A percentile compares a stretch with the other conserved stretches of the same genome.
These are phyloP conservation scores for Apteryx mantelli DNA, from an alignment of 2,113 vertebrate species.

Conservation along the genomic window DNA sequence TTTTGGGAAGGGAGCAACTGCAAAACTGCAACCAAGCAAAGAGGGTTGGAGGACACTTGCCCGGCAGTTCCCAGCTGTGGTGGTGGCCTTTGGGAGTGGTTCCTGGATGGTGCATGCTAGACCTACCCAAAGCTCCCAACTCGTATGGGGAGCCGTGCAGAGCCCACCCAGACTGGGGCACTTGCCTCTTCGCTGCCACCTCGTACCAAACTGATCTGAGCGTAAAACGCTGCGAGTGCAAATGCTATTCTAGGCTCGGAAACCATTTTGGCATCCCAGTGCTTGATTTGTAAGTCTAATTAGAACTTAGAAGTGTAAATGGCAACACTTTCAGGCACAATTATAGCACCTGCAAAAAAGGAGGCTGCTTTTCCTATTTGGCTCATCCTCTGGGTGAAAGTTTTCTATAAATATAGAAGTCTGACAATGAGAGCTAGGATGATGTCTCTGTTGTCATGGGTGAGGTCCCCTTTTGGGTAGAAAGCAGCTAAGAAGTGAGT, in stretches of 20 bases:
- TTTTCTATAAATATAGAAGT: neutral
- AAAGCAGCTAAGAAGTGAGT: slow-evolving; percentile 39
- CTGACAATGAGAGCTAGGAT: neutral
- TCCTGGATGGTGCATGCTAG: neutral
- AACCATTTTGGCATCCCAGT: neutral
- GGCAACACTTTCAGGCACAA: slow-evolving; percentile 22
- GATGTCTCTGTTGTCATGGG: neutral
- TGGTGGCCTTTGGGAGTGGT: neutral
- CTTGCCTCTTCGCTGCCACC: neutral
- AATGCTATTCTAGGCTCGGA: neutral
- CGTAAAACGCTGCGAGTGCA: neutral
- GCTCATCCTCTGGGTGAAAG: neutral
- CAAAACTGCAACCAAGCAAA: neutral
- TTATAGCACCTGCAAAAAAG: slow-evolving; percentile 35
- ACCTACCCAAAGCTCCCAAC: neutral
- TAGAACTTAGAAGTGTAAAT: slow-evolving; percentile 32
- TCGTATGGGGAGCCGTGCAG: neutral
- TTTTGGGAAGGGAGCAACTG: neutral
- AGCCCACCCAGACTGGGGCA: neutral
- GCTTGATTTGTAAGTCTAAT: slow-evolving; percentile 58
- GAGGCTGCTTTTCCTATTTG: slow-evolving; percentile 24
- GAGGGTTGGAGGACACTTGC: neutral
- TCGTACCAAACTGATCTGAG: neutral
- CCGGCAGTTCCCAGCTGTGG: neutral
- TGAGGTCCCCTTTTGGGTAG: neutral